Evolutionary conservation across 2,113 vertebrate species (phyloP).

Genomic region (Etheostoma cragini): DNA sequence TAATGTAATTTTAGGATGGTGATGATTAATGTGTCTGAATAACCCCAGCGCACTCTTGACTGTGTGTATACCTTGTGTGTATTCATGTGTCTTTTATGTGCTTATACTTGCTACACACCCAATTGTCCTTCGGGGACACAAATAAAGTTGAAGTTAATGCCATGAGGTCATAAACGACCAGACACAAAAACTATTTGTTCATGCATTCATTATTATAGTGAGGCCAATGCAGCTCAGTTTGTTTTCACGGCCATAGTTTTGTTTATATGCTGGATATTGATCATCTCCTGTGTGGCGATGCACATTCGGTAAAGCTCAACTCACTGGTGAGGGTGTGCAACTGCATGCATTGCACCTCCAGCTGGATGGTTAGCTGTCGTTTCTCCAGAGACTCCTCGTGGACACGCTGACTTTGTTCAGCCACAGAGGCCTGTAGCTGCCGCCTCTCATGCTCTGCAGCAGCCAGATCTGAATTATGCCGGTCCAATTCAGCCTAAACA

Average conservation of each 20-base stretch:
- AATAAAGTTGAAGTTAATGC: too few relatives aligned
- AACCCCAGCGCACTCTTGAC: too few relatives aligned
- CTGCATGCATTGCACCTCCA: slow-evolving; percentile 75
- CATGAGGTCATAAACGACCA: background rate
- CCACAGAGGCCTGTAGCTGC: slow-evolving; percentile 77
- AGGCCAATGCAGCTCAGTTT: background rate
- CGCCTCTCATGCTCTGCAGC: slow-evolving; percentile 81
- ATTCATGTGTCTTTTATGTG: too few relatives aligned
- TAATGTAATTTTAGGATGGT: background rate
- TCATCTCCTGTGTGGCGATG: background rate
- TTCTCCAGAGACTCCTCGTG: slow-evolving; percentile 82
- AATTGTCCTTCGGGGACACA: too few relatives aligned
- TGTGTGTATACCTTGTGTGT: too few relatives aligned
- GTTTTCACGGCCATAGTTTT: background rate
- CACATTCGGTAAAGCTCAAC: slow-evolving; percentile 12
- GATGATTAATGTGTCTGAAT: background rate
- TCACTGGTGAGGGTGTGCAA: slow-evolving; percentile 84
- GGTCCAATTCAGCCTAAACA: slow-evolving; percentile 77
- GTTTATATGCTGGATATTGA: background rate
- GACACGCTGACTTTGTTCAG: slow-evolving; percentile 73
- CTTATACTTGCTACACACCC: too few relatives aligned
- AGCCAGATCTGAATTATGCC: slow-evolving; percentile 77
- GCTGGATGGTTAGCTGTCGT: slow-evolving; percentile 79
- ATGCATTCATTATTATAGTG: background rate
- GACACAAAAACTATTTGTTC: background rate